Base-by-base conservation (phyloP, 2,888 invertebrate species). In the Eumacrocentrus americanus region DNA sequence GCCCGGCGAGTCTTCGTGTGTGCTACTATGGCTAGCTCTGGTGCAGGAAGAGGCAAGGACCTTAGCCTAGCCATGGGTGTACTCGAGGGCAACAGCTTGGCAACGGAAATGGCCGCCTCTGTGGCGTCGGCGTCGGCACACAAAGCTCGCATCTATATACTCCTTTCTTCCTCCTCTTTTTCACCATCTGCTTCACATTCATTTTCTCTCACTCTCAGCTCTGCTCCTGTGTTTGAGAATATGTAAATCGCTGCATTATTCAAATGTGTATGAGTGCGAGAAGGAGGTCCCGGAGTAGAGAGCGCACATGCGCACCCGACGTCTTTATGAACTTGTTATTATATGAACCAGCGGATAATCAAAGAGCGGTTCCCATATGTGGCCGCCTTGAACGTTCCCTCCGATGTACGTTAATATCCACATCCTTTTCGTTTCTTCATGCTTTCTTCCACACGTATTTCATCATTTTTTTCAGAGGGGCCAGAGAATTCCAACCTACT, bases 301-400 rank as follows among this genome's bases (percentile, higher is more conserved):
- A 53, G 42, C 51, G 52, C 40, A 58, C 51, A 58, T 29, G 70
- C 72, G 72, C 72, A 70, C 71, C 23, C 73, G 71, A 73, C 72
- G 72, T 74, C 74, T 78, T 79, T 77, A 77, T 76, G 76, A 77
- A 78, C 77, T 77, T 72, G 76, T 78, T 79, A 77, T 78, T 77
- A 73, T 72, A 72, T 73, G 70, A 68, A 72, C 64, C 70, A 71
- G 69, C 70, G 70, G 76, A 77, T 79, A 78, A 79, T 79, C 77
- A 78, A 75, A 78, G 76, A 77, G 76, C 75, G 76, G 76, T 70
- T 69, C 68, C 67, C 67, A 66, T 66, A 67, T 62, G 66, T 66
- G 65, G 64, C 60, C 57, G 64, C 53, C 53, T 54, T 47, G 53
- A 57, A 53, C 56, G 52, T 40, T 34, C 46, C 59, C 42, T 48